These are phyloP conservation scores for Drosophila tani DNA, from an alignment of 1,140 invertebrate genomes.

Conservation along the genomic window DNA sequence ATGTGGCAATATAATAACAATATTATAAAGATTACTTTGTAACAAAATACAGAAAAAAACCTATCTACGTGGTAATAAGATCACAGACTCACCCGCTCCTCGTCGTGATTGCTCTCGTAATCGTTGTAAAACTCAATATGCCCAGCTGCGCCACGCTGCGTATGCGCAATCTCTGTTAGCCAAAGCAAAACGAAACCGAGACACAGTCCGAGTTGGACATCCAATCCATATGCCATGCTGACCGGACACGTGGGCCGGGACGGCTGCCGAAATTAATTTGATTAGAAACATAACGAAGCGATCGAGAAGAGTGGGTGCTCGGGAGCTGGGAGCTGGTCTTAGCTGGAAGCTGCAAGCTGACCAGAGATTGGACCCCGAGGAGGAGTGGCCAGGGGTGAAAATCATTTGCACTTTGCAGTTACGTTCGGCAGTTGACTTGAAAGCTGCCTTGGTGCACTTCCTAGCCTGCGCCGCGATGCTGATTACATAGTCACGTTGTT, in stretches of 20 bases:
- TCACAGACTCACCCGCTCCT: slow-evolving; percentile 45
- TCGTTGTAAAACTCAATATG: slow-evolving; percentile 65
- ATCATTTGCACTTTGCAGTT: slow-evolving; percentile 62
- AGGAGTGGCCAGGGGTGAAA: slow-evolving; percentile 53
- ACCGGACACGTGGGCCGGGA: slow-evolving; percentile 52
- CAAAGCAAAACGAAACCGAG: slow-evolving; percentile 15
- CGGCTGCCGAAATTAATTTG: slow-evolving; percentile 77
- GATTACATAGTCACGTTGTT: slow-evolving; percentile 83
- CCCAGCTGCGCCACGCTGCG: slow-evolving; percentile 48
- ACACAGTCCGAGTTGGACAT: slow-evolving; percentile 7
- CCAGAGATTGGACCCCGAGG: slow-evolving; percentile 14
- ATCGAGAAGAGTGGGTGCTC: slow-evolving; percentile 20
- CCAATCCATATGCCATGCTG: slow-evolving; percentile 46
- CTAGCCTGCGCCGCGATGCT: slow-evolving; percentile 65
- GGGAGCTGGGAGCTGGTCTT: background rate
- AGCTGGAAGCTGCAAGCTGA: background rate
- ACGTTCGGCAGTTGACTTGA: slow-evolving; percentile 41
- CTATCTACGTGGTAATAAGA: background rate
- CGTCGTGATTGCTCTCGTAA: slow-evolving; percentile 64
- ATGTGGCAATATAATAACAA: no score
- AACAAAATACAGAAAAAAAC: background rate
- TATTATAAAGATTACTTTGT: background rate
- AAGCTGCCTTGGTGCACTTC: slow-evolving; percentile 56
- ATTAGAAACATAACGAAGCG: slow-evolving; percentile 71
- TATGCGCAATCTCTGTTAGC: slow-evolving; percentile 62